phyloP scores from a whole-genome alignment of 2,888 invertebrate genomes.

The Chymomyza fuscimana region DNA sequence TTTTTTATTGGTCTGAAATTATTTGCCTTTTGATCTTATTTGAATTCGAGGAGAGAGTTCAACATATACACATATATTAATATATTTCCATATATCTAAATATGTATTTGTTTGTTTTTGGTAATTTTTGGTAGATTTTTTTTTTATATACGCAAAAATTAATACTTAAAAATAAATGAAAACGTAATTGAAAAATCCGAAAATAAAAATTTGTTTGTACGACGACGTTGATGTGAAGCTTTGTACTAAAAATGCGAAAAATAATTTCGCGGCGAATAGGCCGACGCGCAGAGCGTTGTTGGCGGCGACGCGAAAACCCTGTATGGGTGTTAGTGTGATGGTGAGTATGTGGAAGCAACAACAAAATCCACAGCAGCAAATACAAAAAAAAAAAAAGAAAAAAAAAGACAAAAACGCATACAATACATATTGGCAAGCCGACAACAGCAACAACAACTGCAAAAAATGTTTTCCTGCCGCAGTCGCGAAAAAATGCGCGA shows the following conservation, averaged over 20 bases:
- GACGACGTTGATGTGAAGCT: constrained; percentile 79
- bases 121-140: constrained; percentile 40
- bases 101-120: constrained; percentile 48
- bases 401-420: constrained; percentile 14
- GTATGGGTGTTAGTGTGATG: constrained; percentile 13
- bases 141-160: constrained; percentile 71
- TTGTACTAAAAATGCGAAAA: constrained; percentile 78
- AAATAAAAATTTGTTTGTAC: constrained; percentile 77
- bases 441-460: not conserved
- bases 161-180: constrained; percentile 77
- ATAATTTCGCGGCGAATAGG: constrained; percentile 76
- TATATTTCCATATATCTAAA: constrained; percentile 40
- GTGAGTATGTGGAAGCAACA: constrained; percentile 33
- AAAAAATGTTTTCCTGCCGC: constrained; percentile 60
- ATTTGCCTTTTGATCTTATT: constrained; percentile 6
- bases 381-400: constrained; percentile 17
- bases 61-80: constrained; percentile 30
- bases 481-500: constrained; percentile 72
- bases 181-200: constrained; percentile 78
- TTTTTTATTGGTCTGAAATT: constrained; percentile 13
- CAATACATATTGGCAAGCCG: constrained; percentile 4
- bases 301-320: constrained; percentile 49
- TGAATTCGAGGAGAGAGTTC: constrained; percentile 37
- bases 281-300: constrained; percentile 58
- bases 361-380: constrained; percentile 15